phyloP scores from a whole-genome alignment of 2,113 vertebrate genomes.

The Dipodomys stephensi region DNA sequence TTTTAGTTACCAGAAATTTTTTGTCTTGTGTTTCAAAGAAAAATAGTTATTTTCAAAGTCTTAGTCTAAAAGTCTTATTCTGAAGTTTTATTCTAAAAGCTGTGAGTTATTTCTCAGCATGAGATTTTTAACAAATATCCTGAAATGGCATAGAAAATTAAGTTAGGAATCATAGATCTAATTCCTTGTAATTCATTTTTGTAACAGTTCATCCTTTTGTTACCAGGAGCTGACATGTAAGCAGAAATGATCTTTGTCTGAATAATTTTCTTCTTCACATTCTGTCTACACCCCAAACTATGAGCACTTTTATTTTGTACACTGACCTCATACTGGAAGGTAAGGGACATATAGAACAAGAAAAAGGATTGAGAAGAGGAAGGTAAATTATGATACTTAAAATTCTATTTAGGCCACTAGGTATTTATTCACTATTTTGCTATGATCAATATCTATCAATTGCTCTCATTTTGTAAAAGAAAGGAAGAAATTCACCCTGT shows the following conservation, averaged over 20 bases:
- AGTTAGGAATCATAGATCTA: neutral
- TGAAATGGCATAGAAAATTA: conserved; percentile 53
- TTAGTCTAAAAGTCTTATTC: conserved; percentile 3
- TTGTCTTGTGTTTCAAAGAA: conserved; percentile 64
- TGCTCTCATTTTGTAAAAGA: neutral
- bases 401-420: neutral
- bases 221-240: neutral
- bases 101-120: neutral
- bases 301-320: neutral
- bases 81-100: neutral
- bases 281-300: neutral
- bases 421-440: neutral
- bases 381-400: neutral
- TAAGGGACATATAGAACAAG: neutral
- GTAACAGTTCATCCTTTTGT: neutral
- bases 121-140: conserved; percentile 23
- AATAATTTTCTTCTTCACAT: no score
- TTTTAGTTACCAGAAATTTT: conserved; percentile 70
- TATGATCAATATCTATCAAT: neutral
- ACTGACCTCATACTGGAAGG: neutral
- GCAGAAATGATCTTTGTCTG: neutral
- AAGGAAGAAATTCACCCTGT: neutral
- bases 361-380: neutral
- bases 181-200: neutral
- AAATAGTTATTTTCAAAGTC: conserved; percentile 62